Evolutionary conservation across 2,113 vertebrate genomes (phyloP).

Genomic region (Apistogramma diplotaenia): DNA sequence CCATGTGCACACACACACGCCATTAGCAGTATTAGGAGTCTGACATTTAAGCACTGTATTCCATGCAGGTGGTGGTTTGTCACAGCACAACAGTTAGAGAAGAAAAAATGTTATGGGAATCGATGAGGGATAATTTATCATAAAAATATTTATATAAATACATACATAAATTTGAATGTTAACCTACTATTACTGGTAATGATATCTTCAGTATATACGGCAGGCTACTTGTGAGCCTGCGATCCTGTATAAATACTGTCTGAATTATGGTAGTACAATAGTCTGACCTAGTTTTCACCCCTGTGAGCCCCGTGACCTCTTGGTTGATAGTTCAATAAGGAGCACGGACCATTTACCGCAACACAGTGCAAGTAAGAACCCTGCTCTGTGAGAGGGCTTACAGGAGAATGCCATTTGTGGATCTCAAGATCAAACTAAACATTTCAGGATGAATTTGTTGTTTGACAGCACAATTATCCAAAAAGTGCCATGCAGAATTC

Average conservation of each 20-base stretch:
- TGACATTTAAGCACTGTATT: conserved; percentile 64
- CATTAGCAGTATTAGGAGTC: conserved; percentile 50
- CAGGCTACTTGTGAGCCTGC: neutral
- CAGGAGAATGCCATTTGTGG: neutral
- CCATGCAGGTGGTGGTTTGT: conserved; percentile 50
- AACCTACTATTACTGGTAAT: neutral
- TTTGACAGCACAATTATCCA: neutral
- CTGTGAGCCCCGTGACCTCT: conserved; percentile 18
- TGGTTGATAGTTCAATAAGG: conserved; percentile 14
- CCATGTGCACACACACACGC: neutral
- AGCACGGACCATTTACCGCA: conserved; percentile 18
- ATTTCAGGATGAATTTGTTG: neutral
- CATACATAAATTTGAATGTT: neutral
- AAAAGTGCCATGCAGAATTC: neutral
- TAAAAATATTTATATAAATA: neutral
- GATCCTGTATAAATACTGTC: neutral
- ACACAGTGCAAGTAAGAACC: conserved; percentile 24
- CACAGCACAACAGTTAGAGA: neutral
- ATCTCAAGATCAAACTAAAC: neutral
- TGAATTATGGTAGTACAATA: neutral
- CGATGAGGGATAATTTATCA: neutral
- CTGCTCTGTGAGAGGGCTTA: neutral
- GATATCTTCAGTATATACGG: neutral
- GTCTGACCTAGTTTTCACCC: conserved; percentile 39
- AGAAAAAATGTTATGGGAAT: neutral